Conservation (phyloP, 1,140 invertebrate genomes). For the Xylocopa sonorina region DNA sequence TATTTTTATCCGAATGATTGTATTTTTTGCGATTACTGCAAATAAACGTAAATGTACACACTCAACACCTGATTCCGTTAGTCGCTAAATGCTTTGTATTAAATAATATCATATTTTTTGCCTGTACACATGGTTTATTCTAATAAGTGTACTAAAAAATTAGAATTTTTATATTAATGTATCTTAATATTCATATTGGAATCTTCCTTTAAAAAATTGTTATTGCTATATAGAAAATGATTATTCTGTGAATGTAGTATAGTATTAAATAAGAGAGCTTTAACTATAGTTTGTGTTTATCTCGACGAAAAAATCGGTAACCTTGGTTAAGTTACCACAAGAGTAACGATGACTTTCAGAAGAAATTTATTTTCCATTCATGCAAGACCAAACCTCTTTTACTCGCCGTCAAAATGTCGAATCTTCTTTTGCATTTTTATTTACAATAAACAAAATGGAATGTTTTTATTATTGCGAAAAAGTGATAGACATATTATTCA, state of each 20-base stretch:
- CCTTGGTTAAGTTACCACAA: not conserved
- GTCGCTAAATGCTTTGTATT: not conserved
- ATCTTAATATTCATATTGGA: not conserved
- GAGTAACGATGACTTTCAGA: too few species aligned
- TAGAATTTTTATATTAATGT: too few species aligned
- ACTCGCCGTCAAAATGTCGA: too few species aligned
- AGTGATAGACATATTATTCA: too few species aligned
- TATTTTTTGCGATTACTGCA: not conserved
- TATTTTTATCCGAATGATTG: slow-evolving; percentile 14
- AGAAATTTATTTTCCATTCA: too few species aligned
- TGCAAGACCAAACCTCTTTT: too few species aligned
- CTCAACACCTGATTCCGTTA: not conserved
- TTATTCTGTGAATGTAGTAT: not conserved
- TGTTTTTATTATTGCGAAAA: too few species aligned
- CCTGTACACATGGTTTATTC: too few species aligned
- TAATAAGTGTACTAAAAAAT: too few species aligned
- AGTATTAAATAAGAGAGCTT: not conserved
- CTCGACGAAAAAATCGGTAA: not conserved
- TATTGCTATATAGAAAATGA: not conserved
- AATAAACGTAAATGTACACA: not conserved
- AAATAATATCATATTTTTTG: not conserved
- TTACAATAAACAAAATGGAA: too few species aligned
- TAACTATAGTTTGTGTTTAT: not conserved
- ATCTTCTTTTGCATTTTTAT: too few species aligned
- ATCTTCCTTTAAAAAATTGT: not conserved